phyloP scores from a whole-genome alignment of 2,888 invertebrate genomes.

The Hypena proboscidalis region DNA sequence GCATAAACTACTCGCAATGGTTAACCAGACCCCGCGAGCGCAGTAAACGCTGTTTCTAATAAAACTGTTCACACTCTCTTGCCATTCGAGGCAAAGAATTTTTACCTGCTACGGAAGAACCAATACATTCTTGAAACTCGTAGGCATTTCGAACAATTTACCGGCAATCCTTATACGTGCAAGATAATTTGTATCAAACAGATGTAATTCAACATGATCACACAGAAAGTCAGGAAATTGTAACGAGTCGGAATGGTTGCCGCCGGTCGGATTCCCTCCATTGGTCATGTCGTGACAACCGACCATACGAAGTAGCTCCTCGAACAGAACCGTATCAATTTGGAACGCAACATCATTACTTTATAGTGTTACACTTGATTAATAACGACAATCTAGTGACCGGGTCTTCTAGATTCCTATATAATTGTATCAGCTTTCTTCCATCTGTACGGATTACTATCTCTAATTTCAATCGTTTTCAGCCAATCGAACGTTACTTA shows the following conservation, averaged over 20 bases:
- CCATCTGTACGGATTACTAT: conserved; percentile 55
- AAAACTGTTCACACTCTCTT: conserved; percentile 33
- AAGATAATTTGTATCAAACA: conserved; percentile 16
- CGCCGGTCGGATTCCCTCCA: conserved; percentile 40
- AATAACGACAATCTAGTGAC: conserved; percentile 68
- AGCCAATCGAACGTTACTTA: conserved; percentile 49
- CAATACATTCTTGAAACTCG: conserved; percentile 10
- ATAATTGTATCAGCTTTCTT: conserved; percentile 72
- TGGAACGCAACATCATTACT: conserved; percentile 44
- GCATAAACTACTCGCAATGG: conserved; percentile 33
- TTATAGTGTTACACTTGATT: conserved; percentile 60
- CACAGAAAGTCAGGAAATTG: conserved; percentile 49
- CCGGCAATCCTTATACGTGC: conserved; percentile 12
- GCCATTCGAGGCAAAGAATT: conserved; percentile 11
- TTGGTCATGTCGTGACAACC: conserved; percentile 46
- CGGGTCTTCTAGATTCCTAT: conserved; percentile 70
- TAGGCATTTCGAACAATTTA: conserved; percentile 7
- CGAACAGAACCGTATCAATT: conserved; percentile 22
- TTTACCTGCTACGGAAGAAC: conserved; percentile 4
- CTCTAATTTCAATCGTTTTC: conserved; percentile 51
- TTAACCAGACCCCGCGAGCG: conserved; percentile 9
- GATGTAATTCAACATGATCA: conserved; percentile 35
- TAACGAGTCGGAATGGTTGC: conserved; percentile 48
- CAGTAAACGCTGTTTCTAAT: conserved; percentile 25
- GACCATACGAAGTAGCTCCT: conserved; percentile 33